Conservation (phyloP, 2,888 invertebrate species). For the Synanthedon vespiformis region DNA sequence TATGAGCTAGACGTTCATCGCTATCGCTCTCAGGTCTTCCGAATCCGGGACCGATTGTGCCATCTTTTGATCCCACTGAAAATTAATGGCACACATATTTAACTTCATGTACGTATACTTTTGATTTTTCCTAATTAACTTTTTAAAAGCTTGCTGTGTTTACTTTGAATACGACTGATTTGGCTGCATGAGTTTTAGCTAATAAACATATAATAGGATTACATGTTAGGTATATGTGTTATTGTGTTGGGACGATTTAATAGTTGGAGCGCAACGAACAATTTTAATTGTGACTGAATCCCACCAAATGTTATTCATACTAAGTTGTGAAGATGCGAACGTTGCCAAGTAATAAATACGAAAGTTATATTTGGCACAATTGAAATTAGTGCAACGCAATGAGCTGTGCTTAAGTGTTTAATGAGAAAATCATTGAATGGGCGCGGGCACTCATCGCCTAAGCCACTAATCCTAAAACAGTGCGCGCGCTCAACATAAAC, state of each 20-base stretch:
- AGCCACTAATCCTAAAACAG: slow-evolving; percentile 60
- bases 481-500: slow-evolving; percentile 59
- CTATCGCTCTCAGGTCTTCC: slow-evolving; percentile 81
- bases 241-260: too few species aligned
- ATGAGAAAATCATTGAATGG: slow-evolving; percentile 58
- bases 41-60: slow-evolving; percentile 80
- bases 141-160: background rate
- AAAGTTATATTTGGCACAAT: slow-evolving; percentile 66
- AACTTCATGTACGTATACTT: too few species aligned
- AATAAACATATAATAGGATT: too few species aligned
- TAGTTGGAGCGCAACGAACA: slow-evolving; percentile 14
- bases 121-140: too few species aligned
- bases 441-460: slow-evolving; percentile 59
- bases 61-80: slow-evolving; percentile 82
- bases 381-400: slow-evolving; percentile 54
- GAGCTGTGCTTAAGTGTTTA: slow-evolving; percentile 33
- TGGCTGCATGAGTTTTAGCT: too few species aligned
- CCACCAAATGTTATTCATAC: slow-evolving; percentile 29
- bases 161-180: background rate
- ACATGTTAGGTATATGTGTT: background rate
- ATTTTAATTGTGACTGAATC: slow-evolving; percentile 61
- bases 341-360: slow-evolving; percentile 66
- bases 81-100: slow-evolving; percentile 12
- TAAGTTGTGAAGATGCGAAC: slow-evolving; percentile 20
- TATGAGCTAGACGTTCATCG: slow-evolving; percentile 93